These are phyloP conservation scores for Sialia sialis DNA, from an alignment of 2,113 vertebrate species.

Conservation along the genomic window DNA sequence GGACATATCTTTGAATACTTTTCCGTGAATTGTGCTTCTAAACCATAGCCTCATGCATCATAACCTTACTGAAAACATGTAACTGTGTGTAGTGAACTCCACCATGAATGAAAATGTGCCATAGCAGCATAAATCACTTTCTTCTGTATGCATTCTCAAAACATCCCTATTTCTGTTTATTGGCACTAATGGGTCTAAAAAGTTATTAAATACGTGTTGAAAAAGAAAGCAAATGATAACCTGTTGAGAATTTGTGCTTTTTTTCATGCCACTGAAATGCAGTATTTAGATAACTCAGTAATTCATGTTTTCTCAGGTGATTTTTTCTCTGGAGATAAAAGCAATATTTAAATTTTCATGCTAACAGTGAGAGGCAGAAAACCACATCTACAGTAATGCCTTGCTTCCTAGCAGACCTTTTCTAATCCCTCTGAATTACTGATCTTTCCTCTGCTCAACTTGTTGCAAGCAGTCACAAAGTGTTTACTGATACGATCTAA, in stretches of 20 bases:
- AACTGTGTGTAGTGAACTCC: background rate
- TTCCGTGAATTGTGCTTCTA: background rate
- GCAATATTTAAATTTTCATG: background rate
- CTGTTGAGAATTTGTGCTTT: background rate
- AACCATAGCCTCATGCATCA: background rate
- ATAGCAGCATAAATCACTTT: background rate
- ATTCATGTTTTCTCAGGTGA: conserved; percentile 4
- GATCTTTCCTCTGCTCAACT: conserved; percentile 33
- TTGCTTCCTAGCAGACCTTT: conserved; percentile 50
- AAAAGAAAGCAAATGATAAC: background rate
- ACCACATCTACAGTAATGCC: background rate
- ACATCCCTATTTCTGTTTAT: background rate
- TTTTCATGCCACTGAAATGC: background rate
- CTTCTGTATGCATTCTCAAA: background rate
- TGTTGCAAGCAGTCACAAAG: conserved; percentile 27
- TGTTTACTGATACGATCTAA: conserved; percentile 7
- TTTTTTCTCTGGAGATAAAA: conserved; percentile 29
- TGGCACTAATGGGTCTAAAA: background rate
- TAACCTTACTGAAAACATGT: background rate
- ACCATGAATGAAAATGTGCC: background rate
- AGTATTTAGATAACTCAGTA: background rate
- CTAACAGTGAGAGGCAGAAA: background rate
- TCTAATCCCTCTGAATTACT: conserved; percentile 45
- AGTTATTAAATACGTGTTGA: background rate
- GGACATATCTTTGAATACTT: conserved; percentile 19